Percentiles rank a stretch among this genome's conserved stretches.
These are phyloP conservation scores for Aplysina aerophoba DNA, from an alignment of 37 sponge, comb jelly and placozoan species.

Conservation along the genomic window DNA sequence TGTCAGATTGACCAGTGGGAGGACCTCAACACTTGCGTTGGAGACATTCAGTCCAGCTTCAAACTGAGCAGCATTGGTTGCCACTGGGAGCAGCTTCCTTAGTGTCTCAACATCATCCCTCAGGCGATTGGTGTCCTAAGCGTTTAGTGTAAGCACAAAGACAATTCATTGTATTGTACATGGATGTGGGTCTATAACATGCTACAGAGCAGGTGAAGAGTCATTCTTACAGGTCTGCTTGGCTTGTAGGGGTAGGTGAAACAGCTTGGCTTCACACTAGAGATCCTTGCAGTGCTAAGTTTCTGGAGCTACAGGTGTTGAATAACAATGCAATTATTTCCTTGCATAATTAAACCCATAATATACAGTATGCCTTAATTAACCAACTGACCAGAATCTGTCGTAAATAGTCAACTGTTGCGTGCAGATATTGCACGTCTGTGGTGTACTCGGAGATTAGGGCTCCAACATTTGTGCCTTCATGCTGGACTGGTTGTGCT, in stretches of 20 bases:
- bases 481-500: no score
- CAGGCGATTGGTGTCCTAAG: constrained; percentile 13
- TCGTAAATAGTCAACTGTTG: background rate
- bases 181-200: background rate
- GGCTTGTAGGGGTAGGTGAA: constrained; percentile 24
- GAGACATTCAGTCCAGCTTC: background rate
- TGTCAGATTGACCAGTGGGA: constrained; percentile 5
- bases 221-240: background rate
- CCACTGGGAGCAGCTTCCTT: constrained; percentile 7
- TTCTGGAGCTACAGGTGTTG: background rate
- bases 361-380: background rate
- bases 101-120: constrained; percentile 16
- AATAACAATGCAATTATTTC: no score
- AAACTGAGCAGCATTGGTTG: background rate
- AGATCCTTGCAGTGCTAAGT: background rate
- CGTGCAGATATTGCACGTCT: background rate
- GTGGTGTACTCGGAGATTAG: background rate
- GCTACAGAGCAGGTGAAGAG: background rate
- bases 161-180: background rate
- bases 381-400: background rate
- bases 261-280: background rate
- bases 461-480: background rate
- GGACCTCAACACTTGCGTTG: background rate
- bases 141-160: background rate
- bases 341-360: no score